Conservation (phyloP, 2,113 vertebrate genomes). For the Rafetus swinhoei region DNA sequence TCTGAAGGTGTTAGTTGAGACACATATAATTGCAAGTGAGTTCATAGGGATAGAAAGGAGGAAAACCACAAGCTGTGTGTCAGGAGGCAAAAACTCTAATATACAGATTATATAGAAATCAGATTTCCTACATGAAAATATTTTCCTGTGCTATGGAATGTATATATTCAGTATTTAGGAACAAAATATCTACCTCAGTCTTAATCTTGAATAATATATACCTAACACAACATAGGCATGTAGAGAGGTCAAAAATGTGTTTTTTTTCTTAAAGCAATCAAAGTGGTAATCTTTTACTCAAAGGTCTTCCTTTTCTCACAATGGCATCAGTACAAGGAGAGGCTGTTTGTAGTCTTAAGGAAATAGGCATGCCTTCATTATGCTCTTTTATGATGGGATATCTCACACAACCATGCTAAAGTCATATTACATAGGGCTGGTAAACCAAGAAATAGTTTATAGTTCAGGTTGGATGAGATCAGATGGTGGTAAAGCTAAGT, state of each 20-base stretch:
- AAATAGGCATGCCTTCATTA: not conserved
- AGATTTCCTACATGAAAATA: not conserved
- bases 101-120: not conserved
- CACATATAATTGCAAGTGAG: fast-evolving
- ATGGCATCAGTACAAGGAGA: not conserved
- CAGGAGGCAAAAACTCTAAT: not conserved
- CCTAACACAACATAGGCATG: not conserved
- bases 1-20: fast-evolving
- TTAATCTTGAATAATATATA: not conserved
- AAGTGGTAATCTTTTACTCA: not conserved
- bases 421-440: not conserved
- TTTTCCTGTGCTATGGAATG: not conserved
- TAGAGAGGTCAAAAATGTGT: not conserved
- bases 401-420: not conserved
- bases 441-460: constrained; percentile 28
- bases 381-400: not conserved
- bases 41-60: fast-evolving
- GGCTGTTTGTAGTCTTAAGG: not conserved
- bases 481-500: constrained; percentile 11
- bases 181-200: fast-evolving
- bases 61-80: not conserved
- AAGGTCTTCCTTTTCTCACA: not conserved
- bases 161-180: not conserved
- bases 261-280: constrained; percentile 9
- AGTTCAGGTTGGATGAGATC: constrained; percentile 9